A percentile compares a stretch with the other conserved stretches of the same genome.
Evolutionary conservation across 2,113 vertebrate species (phyloP).

Genomic region (Ptilonorhynchus violaceus): DNA sequence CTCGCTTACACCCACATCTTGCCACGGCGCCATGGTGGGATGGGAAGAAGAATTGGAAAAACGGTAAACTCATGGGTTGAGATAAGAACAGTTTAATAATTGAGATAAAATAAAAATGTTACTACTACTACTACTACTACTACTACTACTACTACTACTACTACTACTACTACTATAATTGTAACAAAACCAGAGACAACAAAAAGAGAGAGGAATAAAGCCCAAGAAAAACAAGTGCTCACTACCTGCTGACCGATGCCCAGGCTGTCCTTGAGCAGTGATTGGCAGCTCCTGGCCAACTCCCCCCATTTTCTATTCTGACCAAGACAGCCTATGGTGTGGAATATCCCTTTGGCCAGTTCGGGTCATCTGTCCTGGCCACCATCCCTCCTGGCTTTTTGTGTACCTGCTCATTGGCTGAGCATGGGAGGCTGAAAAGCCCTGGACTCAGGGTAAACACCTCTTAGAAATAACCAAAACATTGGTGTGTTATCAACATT

Average conservation of each 20-base stretch:
- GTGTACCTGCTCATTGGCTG: not conserved
- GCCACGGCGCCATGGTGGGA: fast-evolving
- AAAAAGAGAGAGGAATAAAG: not conserved
- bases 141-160: not conserved
- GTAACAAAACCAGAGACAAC: not conserved
- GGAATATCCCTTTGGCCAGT: not conserved
- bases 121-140: too few species aligned
- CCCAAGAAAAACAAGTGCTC: not conserved
- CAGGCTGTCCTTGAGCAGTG: not conserved
- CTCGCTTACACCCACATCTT: fast-evolving
- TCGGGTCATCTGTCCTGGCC: not conserved
- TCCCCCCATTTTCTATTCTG: not conserved
- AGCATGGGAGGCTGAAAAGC: not conserved
- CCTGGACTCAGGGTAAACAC: not conserved
- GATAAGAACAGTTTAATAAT: not conserved
- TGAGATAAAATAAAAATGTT: not conserved
- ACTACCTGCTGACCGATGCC: not conserved
- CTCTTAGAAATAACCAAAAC: not conserved
- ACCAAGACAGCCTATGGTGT: too few species aligned
- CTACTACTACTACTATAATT: not conserved
- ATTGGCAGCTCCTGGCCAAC: not conserved
- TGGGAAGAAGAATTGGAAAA: not conserved
- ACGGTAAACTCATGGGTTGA: not conserved
- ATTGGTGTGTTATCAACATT: not conserved
- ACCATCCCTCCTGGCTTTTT: not conserved